These are phyloP conservation scores for Potamilus streckersoni DNA, from an alignment of 1,140 invertebrate species.

Conservation along the genomic window DNA sequence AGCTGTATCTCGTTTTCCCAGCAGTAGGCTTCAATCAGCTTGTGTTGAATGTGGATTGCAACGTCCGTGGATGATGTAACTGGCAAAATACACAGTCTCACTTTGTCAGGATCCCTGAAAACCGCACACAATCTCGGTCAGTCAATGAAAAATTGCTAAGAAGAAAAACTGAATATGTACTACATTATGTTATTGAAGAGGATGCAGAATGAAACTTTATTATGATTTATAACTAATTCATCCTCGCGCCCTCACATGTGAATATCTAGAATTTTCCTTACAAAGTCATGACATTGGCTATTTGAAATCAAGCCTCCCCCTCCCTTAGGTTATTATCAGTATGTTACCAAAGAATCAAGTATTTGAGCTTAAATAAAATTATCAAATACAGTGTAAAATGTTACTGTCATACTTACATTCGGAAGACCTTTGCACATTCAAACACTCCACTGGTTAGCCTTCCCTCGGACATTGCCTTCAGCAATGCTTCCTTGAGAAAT, in stretches of 20 bases:
- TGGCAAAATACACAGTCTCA: slow-evolving; percentile 59
- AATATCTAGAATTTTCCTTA: not conserved
- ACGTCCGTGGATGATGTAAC: slow-evolving; percentile 38
- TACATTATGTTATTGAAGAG: too few relatives aligned
- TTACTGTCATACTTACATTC: slow-evolving; percentile 19
- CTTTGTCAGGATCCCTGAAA: slow-evolving; percentile 52
- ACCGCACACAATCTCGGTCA: not conserved
- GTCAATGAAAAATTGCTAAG: too few relatives aligned
- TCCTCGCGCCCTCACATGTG: too few relatives aligned
- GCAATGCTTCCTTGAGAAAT: too few relatives aligned
- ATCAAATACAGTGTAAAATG: not conserved
- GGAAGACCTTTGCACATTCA: slow-evolving; percentile 22
- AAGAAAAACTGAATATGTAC: too few relatives aligned
- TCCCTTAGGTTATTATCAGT: not conserved
- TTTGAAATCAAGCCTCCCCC: not conserved
- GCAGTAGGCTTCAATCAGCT: slow-evolving; percentile 62
- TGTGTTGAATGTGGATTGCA: slow-evolving; percentile 57
- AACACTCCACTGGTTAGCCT: slow-evolving; percentile 20
- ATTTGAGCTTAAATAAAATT: not conserved
- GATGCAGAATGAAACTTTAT: too few relatives aligned
- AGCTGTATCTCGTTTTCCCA: slow-evolving; percentile 60
- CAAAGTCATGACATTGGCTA: not conserved
- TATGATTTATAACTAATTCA: too few relatives aligned
- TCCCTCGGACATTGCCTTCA: slow-evolving; percentile 17
- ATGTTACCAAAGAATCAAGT: not conserved